Evolutionary conservation across 2,797 vertebrate genomes (phyloP).

Genomic region (Enteromius unitaeniatus): DNA sequence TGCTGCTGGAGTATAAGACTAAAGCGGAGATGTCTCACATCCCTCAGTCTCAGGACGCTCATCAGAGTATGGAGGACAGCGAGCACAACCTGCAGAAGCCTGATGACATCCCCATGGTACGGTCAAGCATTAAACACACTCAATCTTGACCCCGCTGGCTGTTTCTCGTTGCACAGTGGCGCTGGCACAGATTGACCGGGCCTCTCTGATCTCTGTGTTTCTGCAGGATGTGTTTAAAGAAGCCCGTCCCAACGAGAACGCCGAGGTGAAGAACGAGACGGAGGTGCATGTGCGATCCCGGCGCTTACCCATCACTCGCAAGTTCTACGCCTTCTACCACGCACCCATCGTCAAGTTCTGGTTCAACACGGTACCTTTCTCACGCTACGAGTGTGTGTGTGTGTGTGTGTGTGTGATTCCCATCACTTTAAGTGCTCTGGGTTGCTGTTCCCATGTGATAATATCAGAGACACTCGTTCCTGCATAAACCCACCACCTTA

Average conservation of each 20-base stretch:
- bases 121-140: background rate
- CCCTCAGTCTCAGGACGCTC: conserved; percentile 96
- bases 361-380: conserved; percentile 90
- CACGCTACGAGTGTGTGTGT: conserved; percentile 14
- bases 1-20: conserved; percentile 97
- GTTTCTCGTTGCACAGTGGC: too few species aligned
- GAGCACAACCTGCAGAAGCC: conserved; percentile 92
- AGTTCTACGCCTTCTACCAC: conserved; percentile 97
- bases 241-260: conserved; percentile 81
- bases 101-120: conserved; percentile 95
- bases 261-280: conserved; percentile 85
- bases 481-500: conserved; percentile 40
- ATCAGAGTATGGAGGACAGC: conserved; percentile 98
- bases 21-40: conserved; percentile 99
- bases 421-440: conserved; percentile 56
- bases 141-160: background rate
- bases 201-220: conserved; percentile 37
- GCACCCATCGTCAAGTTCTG: conserved; percentile 99
- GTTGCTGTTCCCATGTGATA: conserved; percentile 66
- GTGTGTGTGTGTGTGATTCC: conserved; percentile 62
- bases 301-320: conserved; percentile 92
- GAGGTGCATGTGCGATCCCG: conserved; percentile 89
- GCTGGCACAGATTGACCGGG: background rate
- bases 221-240: conserved; percentile 95
- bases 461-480: conserved; percentile 65